These are phyloP conservation scores for Spinibarbus caldwelli DNA, from an alignment of 2,797 vertebrate species.

Conservation along the genomic window DNA sequence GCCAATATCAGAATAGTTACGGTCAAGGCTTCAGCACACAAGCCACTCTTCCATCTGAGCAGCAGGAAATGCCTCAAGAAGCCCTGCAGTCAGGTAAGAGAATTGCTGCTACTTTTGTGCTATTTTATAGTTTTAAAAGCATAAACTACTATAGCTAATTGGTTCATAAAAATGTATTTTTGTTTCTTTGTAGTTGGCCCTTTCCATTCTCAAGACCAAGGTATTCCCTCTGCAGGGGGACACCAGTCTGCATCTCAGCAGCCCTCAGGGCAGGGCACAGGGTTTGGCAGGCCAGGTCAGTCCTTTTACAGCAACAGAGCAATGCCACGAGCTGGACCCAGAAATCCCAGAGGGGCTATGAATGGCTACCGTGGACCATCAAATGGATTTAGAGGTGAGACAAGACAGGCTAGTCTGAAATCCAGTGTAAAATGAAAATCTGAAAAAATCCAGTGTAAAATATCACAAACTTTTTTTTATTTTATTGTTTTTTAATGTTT, in stretches of 20 bases:
- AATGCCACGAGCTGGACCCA: conserved; percentile 88
- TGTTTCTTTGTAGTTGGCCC: conserved; percentile 84
- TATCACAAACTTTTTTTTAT: not conserved
- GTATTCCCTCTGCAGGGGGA: conserved; percentile 83
- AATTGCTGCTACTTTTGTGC: not conserved
- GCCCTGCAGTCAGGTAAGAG: conserved; percentile 91
- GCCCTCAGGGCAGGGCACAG: conserved; percentile 81
- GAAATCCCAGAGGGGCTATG: conserved; percentile 88
- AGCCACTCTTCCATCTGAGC: conserved; percentile 84
- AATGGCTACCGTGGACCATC: conserved; percentile 95
- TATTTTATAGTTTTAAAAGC: not conserved
- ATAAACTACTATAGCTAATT: not conserved
- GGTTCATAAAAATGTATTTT: not conserved
- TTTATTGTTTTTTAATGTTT: conserved; percentile 39
- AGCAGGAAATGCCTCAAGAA: conserved; percentile 92
- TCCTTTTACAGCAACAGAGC: conserved; percentile 92
- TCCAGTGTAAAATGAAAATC: not conserved
- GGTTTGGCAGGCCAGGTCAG: conserved; percentile 89
- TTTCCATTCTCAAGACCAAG: conserved; percentile 92
- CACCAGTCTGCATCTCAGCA: conserved; percentile 81
- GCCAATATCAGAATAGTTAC: conserved; percentile 90
- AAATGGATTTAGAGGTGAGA: conserved; percentile 90
- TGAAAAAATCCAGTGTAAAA: not conserved
- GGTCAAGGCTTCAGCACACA: conserved; percentile 89
- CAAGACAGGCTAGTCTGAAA: not conserved